Base-by-base conservation (phyloP, 2,797 vertebrate species). In the Oophaga sylvatica region DNA sequence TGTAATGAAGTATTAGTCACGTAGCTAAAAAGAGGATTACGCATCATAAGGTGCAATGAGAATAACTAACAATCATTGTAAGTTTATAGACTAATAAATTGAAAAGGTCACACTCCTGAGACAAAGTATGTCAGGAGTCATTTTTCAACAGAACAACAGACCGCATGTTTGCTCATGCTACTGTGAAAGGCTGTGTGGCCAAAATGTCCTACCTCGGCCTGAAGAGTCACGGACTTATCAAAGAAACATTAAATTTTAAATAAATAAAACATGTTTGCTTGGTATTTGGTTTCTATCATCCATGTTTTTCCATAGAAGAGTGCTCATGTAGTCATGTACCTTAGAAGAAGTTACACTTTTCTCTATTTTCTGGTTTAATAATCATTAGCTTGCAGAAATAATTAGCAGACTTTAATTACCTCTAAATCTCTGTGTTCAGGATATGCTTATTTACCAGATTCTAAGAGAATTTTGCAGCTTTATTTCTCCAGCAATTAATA, bases 371-470 rank as follows among this genome's bases (percentile, higher is more conserved):
- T 76, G 45, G 3, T n/a, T 31, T 60, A 35, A 60, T 70, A 59
- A 83, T 20, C 26, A 83, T n/a, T 83, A 57, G 41, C 16, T 83
- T 75, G 82, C 31, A 13, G 53, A 20, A 3, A 17, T 59, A 83
- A 84, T 84, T 75, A 84, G 29, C 59, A 35, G 22, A 8, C 22
- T 17, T 59, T 63, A 62, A 75, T 84, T 84, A 62, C 35, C 60
- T 63, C 22, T 26, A 31, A 83, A 60, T 60, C 68, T 60, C 29
- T 11, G 16, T 15, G 57, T 53, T 59, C 31, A 70, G 16, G 3
- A 29, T 84, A 45, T 17, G 45, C 71, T 62, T 63, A 84, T 76
- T 76, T 84, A 73, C 67, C 70, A 71, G 56, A 59, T 41, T 22
- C 20, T 2, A 57, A 82, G 56, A 0, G 12, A 45, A 76, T 45